Percentiles rank a stretch among this genome's conserved stretches.
phyloP scores from a whole-genome alignment of 2,113 vertebrate species.

The Prietella phreatophila region DNA sequence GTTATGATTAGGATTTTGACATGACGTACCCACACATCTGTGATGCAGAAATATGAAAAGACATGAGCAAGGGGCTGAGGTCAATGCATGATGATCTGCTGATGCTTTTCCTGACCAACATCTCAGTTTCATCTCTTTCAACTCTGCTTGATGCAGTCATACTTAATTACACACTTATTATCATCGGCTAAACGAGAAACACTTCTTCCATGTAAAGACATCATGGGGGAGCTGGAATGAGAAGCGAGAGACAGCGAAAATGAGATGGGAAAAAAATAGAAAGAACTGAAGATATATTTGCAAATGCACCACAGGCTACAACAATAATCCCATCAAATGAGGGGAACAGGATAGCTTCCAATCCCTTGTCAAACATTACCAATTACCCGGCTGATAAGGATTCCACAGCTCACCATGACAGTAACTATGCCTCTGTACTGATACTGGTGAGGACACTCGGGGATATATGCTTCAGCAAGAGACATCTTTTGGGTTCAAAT shows the following conservation, averaged over 20 bases:
- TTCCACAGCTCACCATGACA: constrained; percentile 41
- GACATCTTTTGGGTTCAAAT: background rate
- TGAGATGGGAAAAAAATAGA: background rate
- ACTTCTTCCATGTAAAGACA: constrained; percentile 26
- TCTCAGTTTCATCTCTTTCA: constrained; percentile 21
- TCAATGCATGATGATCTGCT: constrained; percentile 29
- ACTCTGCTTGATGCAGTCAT: constrained; percentile 38
- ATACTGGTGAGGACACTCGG: background rate
- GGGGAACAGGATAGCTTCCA: constrained; percentile 49
- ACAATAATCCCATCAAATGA: constrained; percentile 67
- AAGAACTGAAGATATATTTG: constrained; percentile 43
- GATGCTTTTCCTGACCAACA: constrained; percentile 50
- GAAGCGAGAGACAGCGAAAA: background rate
- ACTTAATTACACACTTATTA: constrained; percentile 55
- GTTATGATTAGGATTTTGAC: constrained; percentile 21
- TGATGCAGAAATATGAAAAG: constrained; percentile 14
- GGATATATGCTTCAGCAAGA: background rate
- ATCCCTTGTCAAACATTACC: constrained; percentile 60
- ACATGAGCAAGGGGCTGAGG: constrained; percentile 14
- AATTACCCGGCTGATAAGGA: constrained; percentile 52
- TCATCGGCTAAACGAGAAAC: constrained; percentile 37
- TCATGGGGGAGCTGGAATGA: background rate
- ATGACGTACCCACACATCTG: constrained; percentile 4
- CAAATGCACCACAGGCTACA: constrained; percentile 46
- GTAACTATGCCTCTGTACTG: constrained; percentile 6